Base-by-base conservation (phyloP, 2,113 vertebrate genomes). In the Cryptomyrus ogoouensis region DNA sequence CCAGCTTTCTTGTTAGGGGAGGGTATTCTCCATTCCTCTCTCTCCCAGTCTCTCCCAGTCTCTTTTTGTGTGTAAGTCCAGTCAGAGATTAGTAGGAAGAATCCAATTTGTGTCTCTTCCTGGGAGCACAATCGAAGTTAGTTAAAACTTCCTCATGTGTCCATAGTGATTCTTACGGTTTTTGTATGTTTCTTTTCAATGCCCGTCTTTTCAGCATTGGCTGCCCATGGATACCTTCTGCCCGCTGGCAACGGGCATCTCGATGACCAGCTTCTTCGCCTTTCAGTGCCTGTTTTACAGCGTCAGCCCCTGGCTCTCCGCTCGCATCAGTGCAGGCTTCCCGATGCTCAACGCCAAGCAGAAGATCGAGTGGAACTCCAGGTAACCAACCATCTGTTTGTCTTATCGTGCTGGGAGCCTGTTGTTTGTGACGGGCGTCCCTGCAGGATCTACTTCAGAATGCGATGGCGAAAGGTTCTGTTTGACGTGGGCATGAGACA, bases 291-390 rank as follows among this genome's bases (percentile, higher is more conserved):
- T 99, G 87, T 99, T 99, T 94, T 96, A 98, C 70, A 92, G 95
- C 93, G 89, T 97, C 94, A 99, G 98, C 92, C 95, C 96, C 88
- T 97, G 97, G 97, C 91, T 97, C 92, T 99, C 98, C 21, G 91
- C 89, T 46, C 95, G 93, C 91, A 66, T 98, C 94, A 98, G 96
- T 93, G 89, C 94, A 46, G 96, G 97, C 94, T 99, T 97, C 95
- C 95, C 92, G 89, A 91, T 83, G 91, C 97, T 99, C 92, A 97
- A 94, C 90, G 92, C 94, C 90, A 97, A 97, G 93, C 97, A 99
- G 96, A 98, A 98, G 96, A 97, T 98, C 3, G 98, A 99, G 93
- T 99, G 98, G 98, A 99, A 99, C 95, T 99, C 98, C 91, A 99
- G 98, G 98, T 99, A 97, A 4, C 10, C n/a, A 31, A 70, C 93